A percentile compares a stretch with the other conserved stretches of the same genome.
These are phyloP conservation scores for Neolamprologus kungweensis DNA, from an alignment of 2,113 vertebrate species.

Conservation along the genomic window DNA sequence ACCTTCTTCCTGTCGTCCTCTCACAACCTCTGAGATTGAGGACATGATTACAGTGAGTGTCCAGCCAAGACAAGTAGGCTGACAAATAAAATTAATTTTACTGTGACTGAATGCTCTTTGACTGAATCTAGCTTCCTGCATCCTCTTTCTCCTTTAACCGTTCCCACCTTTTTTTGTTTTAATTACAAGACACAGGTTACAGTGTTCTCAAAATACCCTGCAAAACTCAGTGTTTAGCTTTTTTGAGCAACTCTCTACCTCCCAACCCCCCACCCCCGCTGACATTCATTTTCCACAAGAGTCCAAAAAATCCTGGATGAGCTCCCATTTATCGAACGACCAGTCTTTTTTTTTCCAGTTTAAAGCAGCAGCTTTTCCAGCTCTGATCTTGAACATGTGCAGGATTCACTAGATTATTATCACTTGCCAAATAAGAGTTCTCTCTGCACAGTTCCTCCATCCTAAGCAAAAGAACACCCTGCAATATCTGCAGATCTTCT, in stretches of 20 bases:
- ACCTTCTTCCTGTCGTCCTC: not conserved
- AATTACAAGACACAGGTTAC: not conserved
- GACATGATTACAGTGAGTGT: not conserved
- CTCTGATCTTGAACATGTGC: not conserved
- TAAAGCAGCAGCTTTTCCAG: not conserved
- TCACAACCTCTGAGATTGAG: not conserved
- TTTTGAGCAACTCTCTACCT: not conserved
- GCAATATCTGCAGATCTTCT: not conserved
- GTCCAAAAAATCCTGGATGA: not conserved
- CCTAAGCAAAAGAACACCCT: not conserved
- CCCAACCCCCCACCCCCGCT: not conserved
- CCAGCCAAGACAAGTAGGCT: not conserved
- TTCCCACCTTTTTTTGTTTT: not conserved
- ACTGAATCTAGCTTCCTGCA: not conserved
- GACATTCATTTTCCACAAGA: not conserved
- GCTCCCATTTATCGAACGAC: not conserved
- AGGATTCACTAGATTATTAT: not conserved
- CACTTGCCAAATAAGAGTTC: not conserved
- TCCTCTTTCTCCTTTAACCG: not conserved
- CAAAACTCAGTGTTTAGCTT: not conserved
- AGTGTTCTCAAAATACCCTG: not conserved
- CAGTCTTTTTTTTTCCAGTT: not conserved
- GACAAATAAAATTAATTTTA: conserved; percentile 17
- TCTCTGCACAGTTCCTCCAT: not conserved
- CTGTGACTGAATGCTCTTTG: not conserved